Conservation (phyloP, 2,797 vertebrate species). For the Coendou prehensilis region DNA sequence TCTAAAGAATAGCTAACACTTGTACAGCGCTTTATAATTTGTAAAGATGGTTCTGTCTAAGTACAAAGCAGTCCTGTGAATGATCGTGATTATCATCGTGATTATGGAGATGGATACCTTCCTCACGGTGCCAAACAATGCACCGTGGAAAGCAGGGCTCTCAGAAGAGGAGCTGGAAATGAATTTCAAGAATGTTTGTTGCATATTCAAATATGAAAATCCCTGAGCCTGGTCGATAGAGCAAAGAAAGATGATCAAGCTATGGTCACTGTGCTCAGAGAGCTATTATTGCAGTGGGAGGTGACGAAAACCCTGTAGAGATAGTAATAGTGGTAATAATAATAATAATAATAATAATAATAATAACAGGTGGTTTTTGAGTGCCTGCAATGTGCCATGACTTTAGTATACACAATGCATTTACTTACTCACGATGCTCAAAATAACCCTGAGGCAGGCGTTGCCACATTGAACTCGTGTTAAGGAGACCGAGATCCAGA, state of each 20-base stretch:
- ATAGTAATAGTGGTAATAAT: background rate
- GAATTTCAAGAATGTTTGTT: slow-evolving; percentile 42
- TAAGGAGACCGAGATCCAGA: background rate
- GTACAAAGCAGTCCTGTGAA: slow-evolving; percentile 11
- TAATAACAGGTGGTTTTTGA: background rate
- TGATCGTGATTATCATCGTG: slow-evolving; percentile 4
- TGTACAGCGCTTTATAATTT: background rate
- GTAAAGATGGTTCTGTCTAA: slow-evolving; percentile 42
- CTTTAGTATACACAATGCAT: background rate
- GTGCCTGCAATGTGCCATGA: background rate
- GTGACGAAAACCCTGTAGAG: background rate
- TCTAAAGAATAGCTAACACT: background rate
- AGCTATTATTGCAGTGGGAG: background rate
- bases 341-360: background rate
- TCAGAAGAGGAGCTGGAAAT: slow-evolving; percentile 44
- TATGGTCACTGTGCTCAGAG: background rate
- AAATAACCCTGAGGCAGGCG: rapidly evolving
- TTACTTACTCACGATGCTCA: background rate
- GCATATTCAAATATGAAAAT: slow-evolving; percentile 38
- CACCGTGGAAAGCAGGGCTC: background rate
- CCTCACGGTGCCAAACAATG: background rate
- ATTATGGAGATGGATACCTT: slow-evolving; percentile 52
- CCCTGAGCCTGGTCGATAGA: background rate
- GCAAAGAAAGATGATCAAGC: background rate
- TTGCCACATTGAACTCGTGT: background rate